Conservation (phyloP, 2,797 vertebrate genomes). For the Sparidentex hasta region DNA sequence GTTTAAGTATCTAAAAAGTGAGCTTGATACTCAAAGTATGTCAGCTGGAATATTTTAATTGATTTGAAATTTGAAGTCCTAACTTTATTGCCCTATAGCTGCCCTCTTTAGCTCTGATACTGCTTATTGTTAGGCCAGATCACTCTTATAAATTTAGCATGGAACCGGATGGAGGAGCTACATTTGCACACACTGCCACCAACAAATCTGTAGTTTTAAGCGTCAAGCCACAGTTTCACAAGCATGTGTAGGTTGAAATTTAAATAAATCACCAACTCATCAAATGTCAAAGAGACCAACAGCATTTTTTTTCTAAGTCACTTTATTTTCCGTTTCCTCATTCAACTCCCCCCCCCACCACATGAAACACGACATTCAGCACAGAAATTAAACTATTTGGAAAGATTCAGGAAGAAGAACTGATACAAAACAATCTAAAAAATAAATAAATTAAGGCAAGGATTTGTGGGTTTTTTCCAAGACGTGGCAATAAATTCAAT, state of each 20-base stretch:
- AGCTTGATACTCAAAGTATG: no score
- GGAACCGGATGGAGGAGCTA: background rate
- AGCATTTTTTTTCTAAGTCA: background rate
- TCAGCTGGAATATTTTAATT: no score
- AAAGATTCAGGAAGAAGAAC: background rate
- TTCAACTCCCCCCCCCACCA: conserved; percentile 5
- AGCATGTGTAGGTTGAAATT: background rate
- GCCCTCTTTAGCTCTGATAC: no score
- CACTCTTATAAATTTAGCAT: no score
- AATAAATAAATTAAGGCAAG: conserved; percentile 48
- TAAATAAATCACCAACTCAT: background rate
- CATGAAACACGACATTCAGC: conserved; percentile 24
- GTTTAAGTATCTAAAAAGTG: no score
- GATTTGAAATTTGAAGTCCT: no score
- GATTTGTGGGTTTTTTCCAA: conserved; percentile 7
- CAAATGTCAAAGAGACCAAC: background rate
- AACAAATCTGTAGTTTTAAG: background rate
- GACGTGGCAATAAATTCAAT: background rate
- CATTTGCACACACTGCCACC: background rate
- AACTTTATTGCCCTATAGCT: no score
- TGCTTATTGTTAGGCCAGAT: no score
- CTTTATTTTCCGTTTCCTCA: conserved; percentile 64
- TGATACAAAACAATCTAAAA: conserved; percentile 6
- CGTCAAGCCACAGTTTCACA: background rate
- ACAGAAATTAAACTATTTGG: conserved; percentile 18